Evolutionary conservation across 2,888 invertebrate genomes (phyloP).

Genomic region (Xylophagus ater): DNA sequence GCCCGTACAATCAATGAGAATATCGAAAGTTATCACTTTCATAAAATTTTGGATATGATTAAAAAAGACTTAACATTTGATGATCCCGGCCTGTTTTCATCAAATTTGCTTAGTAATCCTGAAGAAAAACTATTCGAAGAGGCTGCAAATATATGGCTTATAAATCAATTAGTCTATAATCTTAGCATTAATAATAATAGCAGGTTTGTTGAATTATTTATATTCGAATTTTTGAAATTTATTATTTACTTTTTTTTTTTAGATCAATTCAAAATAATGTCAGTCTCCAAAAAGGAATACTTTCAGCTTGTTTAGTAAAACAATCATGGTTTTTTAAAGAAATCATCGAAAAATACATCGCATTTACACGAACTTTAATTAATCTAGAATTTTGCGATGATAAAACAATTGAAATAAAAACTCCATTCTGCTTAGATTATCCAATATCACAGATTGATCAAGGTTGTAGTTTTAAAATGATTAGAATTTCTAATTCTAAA

Average conservation of each 20-base stretch:
- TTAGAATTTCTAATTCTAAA: constrained; percentile 1
- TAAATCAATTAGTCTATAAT: constrained; percentile 10
- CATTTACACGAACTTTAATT: constrained; percentile 12
- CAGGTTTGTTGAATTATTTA: too few relatives aligned
- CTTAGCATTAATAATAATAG: neutral
- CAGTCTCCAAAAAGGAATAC: constrained; percentile 28
- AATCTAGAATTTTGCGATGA: constrained; percentile 20
- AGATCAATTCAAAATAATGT: constrained; percentile 28
- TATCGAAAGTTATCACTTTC: constrained; percentile 5
- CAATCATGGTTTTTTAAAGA: constrained; percentile 27
- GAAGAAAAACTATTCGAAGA: constrained; percentile 9
- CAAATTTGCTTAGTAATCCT: neutral
- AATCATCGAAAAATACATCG: constrained; percentile 23
- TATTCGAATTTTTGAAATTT: too few relatives aligned
- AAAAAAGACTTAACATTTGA: constrained; percentile 14
- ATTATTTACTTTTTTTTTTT: constrained; percentile 5
- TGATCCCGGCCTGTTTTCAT: constrained; percentile 15
- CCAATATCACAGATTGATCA: constrained; percentile 25
- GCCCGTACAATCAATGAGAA: constrained; percentile 4
- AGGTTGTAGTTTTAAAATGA: constrained; percentile 20
- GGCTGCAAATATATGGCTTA: constrained; percentile 11
- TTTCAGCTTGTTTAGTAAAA: constrained; percentile 29
- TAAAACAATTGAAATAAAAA: too few relatives aligned
- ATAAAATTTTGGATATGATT: constrained; percentile 11
- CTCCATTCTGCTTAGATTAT: too few relatives aligned